Conservation (phyloP, 2,113 vertebrate species). For the Megaptera novaeangliae region DNA sequence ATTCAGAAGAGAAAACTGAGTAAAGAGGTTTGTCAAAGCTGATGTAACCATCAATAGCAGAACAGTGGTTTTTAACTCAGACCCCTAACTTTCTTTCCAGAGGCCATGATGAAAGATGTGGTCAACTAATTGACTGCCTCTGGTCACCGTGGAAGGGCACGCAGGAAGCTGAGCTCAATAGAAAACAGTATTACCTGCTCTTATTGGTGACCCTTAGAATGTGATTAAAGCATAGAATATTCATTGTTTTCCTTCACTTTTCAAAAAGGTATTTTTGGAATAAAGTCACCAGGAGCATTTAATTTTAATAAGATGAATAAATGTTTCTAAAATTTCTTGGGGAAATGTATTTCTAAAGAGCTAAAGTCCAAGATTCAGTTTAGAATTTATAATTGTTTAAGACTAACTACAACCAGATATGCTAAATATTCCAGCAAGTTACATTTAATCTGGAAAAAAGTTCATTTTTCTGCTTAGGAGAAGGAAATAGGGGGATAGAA, state of each 20-base stretch:
- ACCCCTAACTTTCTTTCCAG: background rate
- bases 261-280: background rate
- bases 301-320: conserved; percentile 19
- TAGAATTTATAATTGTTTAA: background rate
- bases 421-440: background rate
- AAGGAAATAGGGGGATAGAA: background rate
- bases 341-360: background rate
- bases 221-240: background rate
- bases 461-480: background rate
- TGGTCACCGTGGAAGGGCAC: fast-evolving
- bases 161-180: background rate
- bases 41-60: background rate
- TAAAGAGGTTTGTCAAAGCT: background rate
- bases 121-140: no score
- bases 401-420: background rate
- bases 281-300: background rate
- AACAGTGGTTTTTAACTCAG: background rate
- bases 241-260: background rate
- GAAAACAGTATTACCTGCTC: background rate
- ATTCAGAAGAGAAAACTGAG: background rate
- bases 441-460: background rate
- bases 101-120: no score
- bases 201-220: background rate
- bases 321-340: background rate
- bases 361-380: background rate